Evolutionary conservation across 1,140 invertebrate genomes (phyloP).

Genomic region (Ganaspis sp.): DNA sequence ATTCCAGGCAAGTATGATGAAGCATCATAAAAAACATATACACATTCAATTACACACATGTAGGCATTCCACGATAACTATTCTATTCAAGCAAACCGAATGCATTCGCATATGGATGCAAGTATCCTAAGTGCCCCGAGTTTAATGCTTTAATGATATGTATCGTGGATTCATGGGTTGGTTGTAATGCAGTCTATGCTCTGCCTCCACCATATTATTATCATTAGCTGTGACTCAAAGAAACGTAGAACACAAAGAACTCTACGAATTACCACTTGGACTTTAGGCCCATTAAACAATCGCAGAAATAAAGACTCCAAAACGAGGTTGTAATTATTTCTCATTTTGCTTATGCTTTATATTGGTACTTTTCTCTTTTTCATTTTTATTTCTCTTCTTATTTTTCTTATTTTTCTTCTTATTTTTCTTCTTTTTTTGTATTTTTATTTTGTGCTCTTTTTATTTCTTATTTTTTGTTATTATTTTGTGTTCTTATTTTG

Average conservation of each 20-base stretch:
- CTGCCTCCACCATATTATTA: neutral
- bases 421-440: too few species aligned
- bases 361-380: neutral
- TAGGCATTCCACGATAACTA: neutral
- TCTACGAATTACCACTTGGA: neutral
- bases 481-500: too few species aligned
- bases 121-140: constrained; percentile 13
- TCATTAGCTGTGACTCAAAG: constrained; percentile 23
- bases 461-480: too few species aligned
- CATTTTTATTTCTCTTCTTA: too few species aligned
- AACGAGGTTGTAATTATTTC: constrained; percentile 9
- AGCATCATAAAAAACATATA: neutral
- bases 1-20: constrained; percentile 23
- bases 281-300: neutral
- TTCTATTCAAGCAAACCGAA: neutral
- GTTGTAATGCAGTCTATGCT: neutral
- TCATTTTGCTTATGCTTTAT: neutral
- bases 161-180: constrained; percentile 23
- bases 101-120: constrained; percentile 23
- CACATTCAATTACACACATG: neutral
- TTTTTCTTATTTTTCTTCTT: too few species aligned
- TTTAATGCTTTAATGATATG: constrained; percentile 28
- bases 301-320: neutral
- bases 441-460: too few species aligned
- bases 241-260: constrained; percentile 9